Evolutionary conservation across 2,888 invertebrate genomes (phyloP), one percentile per base, ranked within the genome.

Genomic region (Drosophila lacicola): DNA sequence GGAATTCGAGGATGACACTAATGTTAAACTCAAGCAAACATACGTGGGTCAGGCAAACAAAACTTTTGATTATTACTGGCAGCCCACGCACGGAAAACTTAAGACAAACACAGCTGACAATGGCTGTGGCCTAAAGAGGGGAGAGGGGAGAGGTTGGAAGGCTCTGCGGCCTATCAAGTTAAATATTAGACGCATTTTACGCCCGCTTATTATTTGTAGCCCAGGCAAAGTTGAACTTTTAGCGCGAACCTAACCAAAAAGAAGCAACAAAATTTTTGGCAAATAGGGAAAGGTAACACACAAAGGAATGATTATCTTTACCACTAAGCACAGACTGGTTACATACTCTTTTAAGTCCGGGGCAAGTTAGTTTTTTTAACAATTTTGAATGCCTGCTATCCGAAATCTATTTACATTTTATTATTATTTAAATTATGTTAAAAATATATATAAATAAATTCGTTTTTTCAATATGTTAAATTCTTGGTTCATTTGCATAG

Each of bases 131-230:
- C 2, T 29, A 39, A 14, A 6, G 36, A n/a, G 39, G 25, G 9
- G n/a, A n/a, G 9, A 25, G 2, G 11, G 17, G 17, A 21, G 5
- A 29, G 17, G 2, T 19, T 13, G 14, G 19, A 29, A 39, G 46
- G 39, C 34, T 25, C 36, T 47, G 62, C 34, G 49, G 58, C 54
- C 60, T 76, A 66, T 69, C 57, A 76, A 70, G 70, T 69, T 73
- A 64, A 73, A 76, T 70, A 67, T 71, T 44, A 44, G 45, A 42
- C 54, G 37, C 54, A 54, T 64, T 72, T 70, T 65, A 50, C 46
- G 64, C 64, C 45, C 50, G 70, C 65, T 67, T 68, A 69, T 78
- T 78, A 78, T 65, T 65, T 68, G 57, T 53, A 41, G 65, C 44
- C 44, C 21, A 13, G 57, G 34, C 53, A 63, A 69, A 63, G 69